Percentiles rank a stretch among this genome's conserved stretches.
Evolutionary conservation across 2,797 vertebrate genomes (phyloP).

Genomic region (Astyanax mexicanus): DNA sequence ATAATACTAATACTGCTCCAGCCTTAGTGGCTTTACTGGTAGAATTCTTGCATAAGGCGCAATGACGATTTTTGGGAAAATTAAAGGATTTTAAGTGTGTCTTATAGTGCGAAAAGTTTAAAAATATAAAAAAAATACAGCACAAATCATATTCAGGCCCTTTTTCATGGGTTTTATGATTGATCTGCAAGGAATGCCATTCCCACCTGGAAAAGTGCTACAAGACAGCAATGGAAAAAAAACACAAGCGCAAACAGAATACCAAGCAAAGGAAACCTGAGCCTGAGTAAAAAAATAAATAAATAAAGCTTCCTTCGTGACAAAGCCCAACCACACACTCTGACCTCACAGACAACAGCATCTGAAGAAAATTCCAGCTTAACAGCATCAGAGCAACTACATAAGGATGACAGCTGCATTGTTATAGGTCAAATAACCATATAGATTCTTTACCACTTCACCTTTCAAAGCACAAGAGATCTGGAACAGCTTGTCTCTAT

Average conservation of each 20-base stretch:
- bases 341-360: neutral
- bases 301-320: neutral
- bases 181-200: too few relatives aligned
- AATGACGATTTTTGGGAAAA: too few relatives aligned
- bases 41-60: too few relatives aligned
- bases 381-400: neutral
- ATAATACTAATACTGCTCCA: too few relatives aligned
- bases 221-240: neutral
- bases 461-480: conserved; percentile 11
- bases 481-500: neutral
- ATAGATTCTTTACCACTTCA: neutral
- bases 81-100: too few relatives aligned
- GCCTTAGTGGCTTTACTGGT: too few relatives aligned
- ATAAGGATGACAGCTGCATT: neutral
- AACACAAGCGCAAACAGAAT: neutral
- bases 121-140: too few relatives aligned
- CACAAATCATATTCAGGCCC: too few relatives aligned
- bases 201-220: neutral
- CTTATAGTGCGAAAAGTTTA: too few relatives aligned
- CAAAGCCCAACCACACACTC: neutral
- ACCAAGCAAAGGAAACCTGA: neutral
- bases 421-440: too few relatives aligned
- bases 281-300: neutral
- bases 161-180: too few relatives aligned
- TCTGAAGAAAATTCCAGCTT: neutral